Conservation (phyloP, 2,797 vertebrate genomes). For the Serranus cabrilla region DNA sequence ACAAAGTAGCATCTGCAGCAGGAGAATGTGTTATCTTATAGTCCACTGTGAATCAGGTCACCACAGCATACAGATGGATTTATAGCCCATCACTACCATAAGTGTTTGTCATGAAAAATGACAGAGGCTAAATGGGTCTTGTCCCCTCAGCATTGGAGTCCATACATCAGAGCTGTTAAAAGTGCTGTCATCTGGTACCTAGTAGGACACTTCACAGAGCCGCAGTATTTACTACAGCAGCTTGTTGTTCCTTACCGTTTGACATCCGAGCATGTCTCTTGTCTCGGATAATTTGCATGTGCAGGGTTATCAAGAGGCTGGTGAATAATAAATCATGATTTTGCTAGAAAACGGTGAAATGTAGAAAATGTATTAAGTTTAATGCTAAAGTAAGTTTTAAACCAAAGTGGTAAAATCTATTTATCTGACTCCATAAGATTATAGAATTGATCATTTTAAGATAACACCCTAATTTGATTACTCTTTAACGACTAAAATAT, state of each 20-base stretch:
- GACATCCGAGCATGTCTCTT: slow-evolving; percentile 31
- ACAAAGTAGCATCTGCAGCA: slow-evolving; percentile 30
- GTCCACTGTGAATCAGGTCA: slow-evolving; percentile 71
- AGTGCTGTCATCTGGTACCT: slow-evolving; percentile 78
- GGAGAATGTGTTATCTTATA: slow-evolving; percentile 52
- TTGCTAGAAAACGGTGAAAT: neutral
- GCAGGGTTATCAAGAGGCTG: slow-evolving; percentile 35
- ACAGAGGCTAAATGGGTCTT: slow-evolving; percentile 87
- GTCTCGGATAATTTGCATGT: slow-evolving; percentile 35
- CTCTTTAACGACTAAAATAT: neutral
- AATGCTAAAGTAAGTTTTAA: neutral
- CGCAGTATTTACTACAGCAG: slow-evolving; percentile 78
- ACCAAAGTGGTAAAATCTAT: neutral
- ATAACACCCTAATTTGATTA: neutral
- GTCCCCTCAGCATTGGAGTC: slow-evolving; percentile 83
- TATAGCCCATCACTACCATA: slow-evolving; percentile 82
- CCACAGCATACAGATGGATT: slow-evolving; percentile 82
- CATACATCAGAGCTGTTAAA: slow-evolving; percentile 87
- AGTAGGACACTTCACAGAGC: slow-evolving; percentile 68
- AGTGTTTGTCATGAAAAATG: slow-evolving; percentile 89
- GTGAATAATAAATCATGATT: slow-evolving; percentile 5
- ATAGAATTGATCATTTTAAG: neutral
- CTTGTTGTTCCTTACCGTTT: slow-evolving; percentile 61
- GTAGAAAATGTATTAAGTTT: neutral
- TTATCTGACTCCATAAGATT: neutral